A percentile compares a stretch with the other conserved stretches of the same genome.
These are phyloP conservation scores for Champsocephalus gunnari DNA, from an alignment of 2,797 vertebrate species.

Conservation along the genomic window DNA sequence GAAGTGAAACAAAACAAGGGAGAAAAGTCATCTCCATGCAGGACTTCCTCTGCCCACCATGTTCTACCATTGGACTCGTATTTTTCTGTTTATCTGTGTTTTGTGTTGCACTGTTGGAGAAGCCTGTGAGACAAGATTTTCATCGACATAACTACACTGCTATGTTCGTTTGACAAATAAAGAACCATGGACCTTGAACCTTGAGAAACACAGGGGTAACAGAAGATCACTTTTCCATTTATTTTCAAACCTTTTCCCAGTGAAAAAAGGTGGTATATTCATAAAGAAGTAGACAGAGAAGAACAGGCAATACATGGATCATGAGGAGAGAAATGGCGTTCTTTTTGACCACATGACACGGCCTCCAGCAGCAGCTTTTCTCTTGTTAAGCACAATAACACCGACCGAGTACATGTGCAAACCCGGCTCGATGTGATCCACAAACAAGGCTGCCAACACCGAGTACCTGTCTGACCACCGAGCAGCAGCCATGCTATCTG, in stretches of 20 bases:
- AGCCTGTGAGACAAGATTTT: too few relatives aligned
- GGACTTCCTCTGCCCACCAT: background rate
- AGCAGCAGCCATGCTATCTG: conserved; percentile 51
- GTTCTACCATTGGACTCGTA: background rate
- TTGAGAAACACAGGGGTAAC: conserved; percentile 8
- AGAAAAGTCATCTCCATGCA: background rate
- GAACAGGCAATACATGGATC: conserved; percentile 57
- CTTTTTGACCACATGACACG: conserved; percentile 45
- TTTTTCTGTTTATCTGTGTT: too few relatives aligned
- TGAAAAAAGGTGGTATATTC: conserved; percentile 1
- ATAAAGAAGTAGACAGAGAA: conserved; percentile 23
- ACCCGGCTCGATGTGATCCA: conserved; percentile 45
- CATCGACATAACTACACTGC: too few relatives aligned
- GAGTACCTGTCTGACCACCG: conserved; percentile 53
- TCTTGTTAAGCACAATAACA: conserved; percentile 62
- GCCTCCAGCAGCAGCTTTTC: conserved; percentile 5
- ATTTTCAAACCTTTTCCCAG: conserved; percentile 1
- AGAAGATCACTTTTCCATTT: conserved; percentile 8
- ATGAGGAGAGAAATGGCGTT: conserved; percentile 56
- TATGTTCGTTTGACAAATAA: too few relatives aligned
- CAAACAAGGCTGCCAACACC: conserved; percentile 73
- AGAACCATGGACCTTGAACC: too few relatives aligned
- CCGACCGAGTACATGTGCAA: conserved; percentile 52
- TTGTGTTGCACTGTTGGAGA: too few relatives aligned
- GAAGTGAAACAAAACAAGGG: conserved; percentile 2